These are phyloP conservation scores for Luperina nickerlii DNA, from an alignment of 2,888 invertebrate genomes.

Conservation along the genomic window DNA sequence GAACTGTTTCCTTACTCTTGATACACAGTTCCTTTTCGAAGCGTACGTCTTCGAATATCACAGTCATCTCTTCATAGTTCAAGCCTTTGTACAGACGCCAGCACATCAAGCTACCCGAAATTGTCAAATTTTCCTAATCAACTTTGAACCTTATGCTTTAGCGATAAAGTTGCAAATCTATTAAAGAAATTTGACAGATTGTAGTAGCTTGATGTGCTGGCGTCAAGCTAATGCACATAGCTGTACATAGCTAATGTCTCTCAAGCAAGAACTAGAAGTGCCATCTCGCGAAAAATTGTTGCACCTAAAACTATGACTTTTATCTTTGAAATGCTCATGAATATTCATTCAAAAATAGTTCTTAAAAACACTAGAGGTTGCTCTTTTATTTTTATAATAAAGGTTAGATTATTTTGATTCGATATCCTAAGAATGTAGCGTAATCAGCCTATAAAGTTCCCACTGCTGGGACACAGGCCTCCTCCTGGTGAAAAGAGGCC, in stretches of 20 bases:
- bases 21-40: neutral
- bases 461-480: neutral
- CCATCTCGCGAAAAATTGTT: constrained; percentile 4
- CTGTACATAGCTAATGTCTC: constrained; percentile 25
- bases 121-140: no score
- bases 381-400: neutral
- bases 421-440: neutral
- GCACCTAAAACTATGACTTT: neutral
- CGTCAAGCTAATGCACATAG: no score
- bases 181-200: no score
- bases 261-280: neutral
- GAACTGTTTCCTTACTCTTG: neutral
- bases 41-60: neutral
- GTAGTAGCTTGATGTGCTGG: no score
- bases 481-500: neutral
- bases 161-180: no score
- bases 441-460: neutral
- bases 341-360: neutral
- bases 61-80: neutral
- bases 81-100: no score
- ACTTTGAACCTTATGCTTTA: no score
- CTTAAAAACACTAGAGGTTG: neutral
- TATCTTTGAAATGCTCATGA: neutral
- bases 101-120: no score
- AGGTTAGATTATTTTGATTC: neutral